Base-by-base conservation (phyloP, 2,888 invertebrate genomes). In the Agrochola macilenta region DNA sequence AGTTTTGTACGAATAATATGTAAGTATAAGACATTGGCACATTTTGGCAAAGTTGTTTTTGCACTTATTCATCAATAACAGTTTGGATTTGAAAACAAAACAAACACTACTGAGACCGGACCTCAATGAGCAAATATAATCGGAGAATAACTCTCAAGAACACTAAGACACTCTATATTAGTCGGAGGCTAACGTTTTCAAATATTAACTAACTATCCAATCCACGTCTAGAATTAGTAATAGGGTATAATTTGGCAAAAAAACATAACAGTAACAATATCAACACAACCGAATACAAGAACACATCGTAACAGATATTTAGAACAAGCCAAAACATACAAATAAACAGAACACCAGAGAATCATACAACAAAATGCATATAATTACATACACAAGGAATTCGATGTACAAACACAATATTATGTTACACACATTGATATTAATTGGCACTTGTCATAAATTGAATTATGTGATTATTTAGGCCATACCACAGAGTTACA, bases 121-220 rank as follows among this genome's bases (percentile, higher is more conserved):
- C 11, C 8, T 83, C 52, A 54, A 69, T 26, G 20, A 43, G n/a
- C 54, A 79, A 81, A 57, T 49, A 60, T 17, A 66, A 17, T 39
- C 2, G 30, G n/a, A 30, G 39, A 63, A 46, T 14, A 35, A 58
- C 7, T 35, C 7, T 46, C 23, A 35, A 78, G 43, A 35, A 26
- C 5, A 52, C 5, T 17, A n/a, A 14, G 17, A 35, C 35, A 35
- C 35, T 26, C 52, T n/a, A 57, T 54, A 61, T 14, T 5, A 52
- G 9, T 3, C 5, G n/a, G 17, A n/a, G 12, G 2, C 8, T 14
- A n/a, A 23, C 23, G 30, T 49, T 49, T 30, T 30, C 9, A 54
- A 35, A 35, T 7, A 66, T 46, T 35, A 35, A n/a, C 30, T 46
- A 26, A 69, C 23, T 64, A 39, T 39, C 35, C 20, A 35, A 39